Percentiles rank a stretch among this genome's conserved stretches.
Evolutionary conservation across 2,888 invertebrate genomes (phyloP).

Genomic region (Onchidella celtica): DNA sequence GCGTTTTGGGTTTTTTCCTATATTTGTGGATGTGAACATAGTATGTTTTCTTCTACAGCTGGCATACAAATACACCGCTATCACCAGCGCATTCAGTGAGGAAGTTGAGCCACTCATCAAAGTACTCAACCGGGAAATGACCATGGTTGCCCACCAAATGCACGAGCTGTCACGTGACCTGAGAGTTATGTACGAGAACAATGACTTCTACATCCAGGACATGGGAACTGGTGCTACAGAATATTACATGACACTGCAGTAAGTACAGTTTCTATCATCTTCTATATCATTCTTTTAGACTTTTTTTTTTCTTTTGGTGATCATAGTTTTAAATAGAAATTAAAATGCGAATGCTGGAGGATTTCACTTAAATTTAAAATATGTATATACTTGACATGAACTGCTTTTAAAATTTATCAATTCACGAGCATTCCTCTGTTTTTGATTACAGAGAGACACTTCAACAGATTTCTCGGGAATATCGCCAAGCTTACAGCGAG

Average conservation of each 20-base stretch:
- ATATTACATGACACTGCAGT: background rate
- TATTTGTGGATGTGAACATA: too few relatives aligned
- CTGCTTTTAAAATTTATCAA: background rate
- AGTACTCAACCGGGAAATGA: conserved; percentile 48
- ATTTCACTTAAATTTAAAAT: too few relatives aligned
- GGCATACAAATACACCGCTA: conserved; percentile 57
- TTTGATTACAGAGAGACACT: background rate
- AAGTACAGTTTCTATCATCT: too few relatives aligned
- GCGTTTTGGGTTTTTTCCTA: too few relatives aligned
- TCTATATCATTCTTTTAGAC: too few relatives aligned
- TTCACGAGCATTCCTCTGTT: background rate
- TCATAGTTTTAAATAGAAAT: too few relatives aligned
- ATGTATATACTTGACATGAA: too few relatives aligned
- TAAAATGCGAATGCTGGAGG: too few relatives aligned
- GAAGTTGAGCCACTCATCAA: conserved; percentile 61
- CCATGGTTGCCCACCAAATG: conserved; percentile 51
- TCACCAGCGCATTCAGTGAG: conserved; percentile 55
- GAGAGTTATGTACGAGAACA: conserved; percentile 60
- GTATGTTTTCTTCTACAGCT: conserved; percentile 42
- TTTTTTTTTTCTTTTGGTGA: too few relatives aligned
- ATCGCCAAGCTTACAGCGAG: conserved; percentile 2
- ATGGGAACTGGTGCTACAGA: too few relatives aligned
- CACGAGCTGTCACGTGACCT: conserved; percentile 54
- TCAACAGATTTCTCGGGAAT: background rate
- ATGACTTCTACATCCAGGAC: conserved; percentile 62